phyloP scores from a whole-genome alignment of 2,797 vertebrate genomes.

The Chloroceryle inda region DNA sequence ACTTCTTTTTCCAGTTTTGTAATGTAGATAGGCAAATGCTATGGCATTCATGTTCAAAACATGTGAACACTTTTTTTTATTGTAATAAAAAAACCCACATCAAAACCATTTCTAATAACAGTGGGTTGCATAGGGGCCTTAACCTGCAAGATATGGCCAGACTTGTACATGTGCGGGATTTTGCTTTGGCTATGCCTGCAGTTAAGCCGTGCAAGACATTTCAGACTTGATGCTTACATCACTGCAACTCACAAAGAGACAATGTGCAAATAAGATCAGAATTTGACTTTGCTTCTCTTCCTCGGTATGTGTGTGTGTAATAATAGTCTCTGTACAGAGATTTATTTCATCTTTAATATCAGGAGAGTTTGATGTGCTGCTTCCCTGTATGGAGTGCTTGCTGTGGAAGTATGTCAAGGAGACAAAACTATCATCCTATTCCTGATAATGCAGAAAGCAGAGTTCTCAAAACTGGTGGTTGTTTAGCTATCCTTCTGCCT shows the following conservation, averaged over 20 bases:
- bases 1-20: not conserved
- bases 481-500: not conserved
- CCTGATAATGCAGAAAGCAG: not conserved
- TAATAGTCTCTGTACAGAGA: not conserved
- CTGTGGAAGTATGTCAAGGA: constrained; percentile 46
- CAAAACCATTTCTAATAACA: not conserved
- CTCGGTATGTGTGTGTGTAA: not conserved
- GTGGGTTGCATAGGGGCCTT: not conserved
- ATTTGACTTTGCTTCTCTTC: not conserved
- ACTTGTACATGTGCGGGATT: not conserved
- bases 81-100: not conserved
- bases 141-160: not conserved
- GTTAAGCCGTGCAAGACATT: not conserved
- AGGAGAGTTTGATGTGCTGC: not conserved
- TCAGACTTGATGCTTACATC: not conserved
- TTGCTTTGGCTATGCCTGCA: not conserved
- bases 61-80: not conserved
- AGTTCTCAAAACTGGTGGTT: not conserved
- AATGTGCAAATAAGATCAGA: not conserved
- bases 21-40: not conserved
- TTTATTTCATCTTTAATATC: constrained; percentile 24
- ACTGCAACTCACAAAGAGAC: not conserved
- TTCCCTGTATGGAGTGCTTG: not conserved
- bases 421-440: not conserved
- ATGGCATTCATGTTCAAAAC: not conserved